Base-by-base conservation (phyloP, 2,888 invertebrate genomes). In the Podabrus alpinus region DNA sequence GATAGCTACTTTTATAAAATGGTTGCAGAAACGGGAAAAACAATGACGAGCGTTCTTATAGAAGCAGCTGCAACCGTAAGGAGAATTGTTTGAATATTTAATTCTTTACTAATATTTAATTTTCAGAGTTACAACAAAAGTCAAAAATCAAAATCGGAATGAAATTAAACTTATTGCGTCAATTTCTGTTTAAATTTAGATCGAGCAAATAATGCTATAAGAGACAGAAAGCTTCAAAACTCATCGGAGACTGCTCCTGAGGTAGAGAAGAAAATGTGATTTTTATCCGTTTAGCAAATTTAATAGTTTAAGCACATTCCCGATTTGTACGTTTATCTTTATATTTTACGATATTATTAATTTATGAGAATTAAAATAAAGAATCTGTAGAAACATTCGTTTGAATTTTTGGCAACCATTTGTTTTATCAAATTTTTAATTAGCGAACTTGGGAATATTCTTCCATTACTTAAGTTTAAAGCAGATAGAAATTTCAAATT, bases 11-110 rank as follows among this genome's bases (percentile, higher is more conserved):
- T 95, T 81, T 90, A 91, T 76, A 87, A 90, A 10, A 87, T 95
- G 82, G 93, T 94, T 0, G 90, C 92, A 60, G 92, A 95, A 83
- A 93, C 93, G 0, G 94, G 94, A 10, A 80, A 78, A 45, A 72
- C 81, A 2, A 85, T 85, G 84, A 80, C 83, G 3, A 80, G 81
- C n/a, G 83, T 83, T 77, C 77, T 86, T 19, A 82, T 80, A 67
- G 79, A 80, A 25, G 76, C 83, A 25, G 85, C 86, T 7, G 72
- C 76, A 72, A 78, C 82, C 61, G 82, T 79, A 17, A 73, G 68
- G 45, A n/a, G 0, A 19, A 17, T 9, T 11, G n/a, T 15, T 62
- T 11, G 2, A 7, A 19, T 64, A 10, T 64, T 19, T 0, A 5
- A n/a, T 19, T 2, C n/a, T 19, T 64, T 19, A 16, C 16, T 64